Evolutionary conservation across 2,888 invertebrate genomes (phyloP).

Genomic region (Arctia plantaginis): DNA sequence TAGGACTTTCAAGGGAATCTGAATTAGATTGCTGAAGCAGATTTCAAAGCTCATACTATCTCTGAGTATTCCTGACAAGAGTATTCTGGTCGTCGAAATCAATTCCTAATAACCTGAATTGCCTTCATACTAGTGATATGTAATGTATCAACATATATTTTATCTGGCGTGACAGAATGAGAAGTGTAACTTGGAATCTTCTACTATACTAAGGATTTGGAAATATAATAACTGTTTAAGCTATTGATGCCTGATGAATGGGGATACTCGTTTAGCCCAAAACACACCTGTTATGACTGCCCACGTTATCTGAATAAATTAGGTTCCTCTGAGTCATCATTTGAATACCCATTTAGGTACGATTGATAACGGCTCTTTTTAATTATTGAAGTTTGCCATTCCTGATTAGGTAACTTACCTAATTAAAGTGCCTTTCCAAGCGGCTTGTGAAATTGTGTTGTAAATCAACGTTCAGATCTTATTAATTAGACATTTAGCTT

Average conservation of each 20-base stretch:
- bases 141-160: not conserved
- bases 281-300: conserved; percentile 43
- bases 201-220: too few relatives aligned
- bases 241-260: not conserved
- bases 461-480: conserved; percentile 39
- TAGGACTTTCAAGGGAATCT: too few relatives aligned
- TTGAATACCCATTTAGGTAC: conserved; percentile 43
- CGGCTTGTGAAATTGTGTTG: conserved; percentile 19
- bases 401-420: conserved; percentile 61
- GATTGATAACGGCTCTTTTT: conserved; percentile 67
- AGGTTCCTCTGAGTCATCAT: conserved; percentile 41
- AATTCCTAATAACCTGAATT: too few relatives aligned
- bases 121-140: not conserved
- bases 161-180: too few relatives aligned
- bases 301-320: conserved; percentile 35
- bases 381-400: conserved; percentile 70
- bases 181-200: too few relatives aligned
- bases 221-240: too few relatives aligned
- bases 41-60: too few relatives aligned
- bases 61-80: too few relatives aligned
- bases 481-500: conserved; percentile 43
- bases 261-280: conserved; percentile 52
- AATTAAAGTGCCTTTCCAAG: conserved; percentile 62
- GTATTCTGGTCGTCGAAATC: too few relatives aligned
- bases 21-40: too few relatives aligned